Evolutionary conservation across 1,140 invertebrate genomes (phyloP), one percentile per base, ranked within the genome.

Genomic region (Campoletis sonorensis): DNA sequence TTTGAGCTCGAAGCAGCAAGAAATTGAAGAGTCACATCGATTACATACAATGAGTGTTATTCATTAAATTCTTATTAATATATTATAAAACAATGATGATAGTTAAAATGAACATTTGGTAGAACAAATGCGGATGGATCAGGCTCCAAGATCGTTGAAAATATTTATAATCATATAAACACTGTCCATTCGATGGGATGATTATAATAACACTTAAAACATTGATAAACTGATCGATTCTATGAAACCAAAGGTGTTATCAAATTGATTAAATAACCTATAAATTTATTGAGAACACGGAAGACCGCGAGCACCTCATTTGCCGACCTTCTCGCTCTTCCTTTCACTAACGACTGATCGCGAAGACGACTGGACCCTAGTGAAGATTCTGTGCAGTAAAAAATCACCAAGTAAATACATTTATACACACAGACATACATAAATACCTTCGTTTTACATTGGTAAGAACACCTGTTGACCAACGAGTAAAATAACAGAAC

Each of bases 281-380:
- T 21, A 54, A 54, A 21, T 0, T n/a, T 2, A n/a, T 5, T 54
- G 3, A 54, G 18, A 54, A 21, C 51, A 54, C 40, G 40, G n/a
- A 54, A 3, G 51, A 54, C n/a, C 51, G 51, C n/a, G 7, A 10
- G 51, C 51, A 54, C 51, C n/a, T 8, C 4, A n/a, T n/a, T 18
- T n/a, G 18, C n/a, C 51, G 51, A 54, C 51, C 51, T 54, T n/a
- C 51, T 54, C 16, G 51, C 51, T 54, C 51, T n/a, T 54, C 51
- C 51, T n/a, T 54, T 54, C 51, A 54, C 51, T 54, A n/a, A 54
- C 1, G 51, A 54, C 51, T 54, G 51, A 54, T 54, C 51, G n/a
- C 37, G 37, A 10, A 37, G 4, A 45, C 40, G 16, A 54, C 51
- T 21, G 51, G 7, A 54, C 40, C 40, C 51, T 54, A 16, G 16